Conservation (phyloP, 2,888 invertebrate genomes). For the Drosophila melanocephala region DNA sequence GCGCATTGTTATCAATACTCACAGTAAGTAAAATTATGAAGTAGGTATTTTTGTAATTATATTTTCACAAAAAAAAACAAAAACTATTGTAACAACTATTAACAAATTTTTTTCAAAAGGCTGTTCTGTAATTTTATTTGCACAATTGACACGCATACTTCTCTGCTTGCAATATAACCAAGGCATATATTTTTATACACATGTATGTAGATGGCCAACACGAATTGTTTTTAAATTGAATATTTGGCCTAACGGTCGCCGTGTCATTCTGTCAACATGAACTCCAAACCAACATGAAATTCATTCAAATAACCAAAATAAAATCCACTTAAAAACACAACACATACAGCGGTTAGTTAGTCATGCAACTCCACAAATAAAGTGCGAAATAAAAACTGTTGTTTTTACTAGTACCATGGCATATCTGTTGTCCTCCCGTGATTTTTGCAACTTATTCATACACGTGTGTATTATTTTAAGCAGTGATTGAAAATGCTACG, state of each 20-base stretch:
- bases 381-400: slow-evolving; percentile 1
- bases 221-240: slow-evolving; percentile 72
- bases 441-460: background rate
- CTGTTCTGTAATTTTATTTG: too few relatives aligned
- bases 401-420: slow-evolving; percentile 1
- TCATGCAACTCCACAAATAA: slow-evolving; percentile 34
- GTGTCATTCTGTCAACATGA: slow-evolving; percentile 67
- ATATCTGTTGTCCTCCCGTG: slow-evolving; percentile 13
- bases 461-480: background rate
- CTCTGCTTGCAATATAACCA: background rate
- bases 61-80: background rate
- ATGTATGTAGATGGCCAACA: slow-evolving; percentile 22
- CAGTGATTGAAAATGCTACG: background rate
- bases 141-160: too few relatives aligned
- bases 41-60: background rate
- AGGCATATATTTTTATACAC: slow-evolving; percentile 13
- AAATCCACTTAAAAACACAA: slow-evolving; percentile 48
- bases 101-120: background rate
- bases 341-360: slow-evolving; percentile 49
- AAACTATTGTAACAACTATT: background rate
- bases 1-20: background rate
- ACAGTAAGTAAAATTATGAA: background rate
- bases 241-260: slow-evolving; percentile 59
- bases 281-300: slow-evolving; percentile 56
- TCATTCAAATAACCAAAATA: slow-evolving; percentile 51